Evolutionary conservation across 2,113 vertebrate species (phyloP).

Genomic region (Erythrocebus patas): DNA sequence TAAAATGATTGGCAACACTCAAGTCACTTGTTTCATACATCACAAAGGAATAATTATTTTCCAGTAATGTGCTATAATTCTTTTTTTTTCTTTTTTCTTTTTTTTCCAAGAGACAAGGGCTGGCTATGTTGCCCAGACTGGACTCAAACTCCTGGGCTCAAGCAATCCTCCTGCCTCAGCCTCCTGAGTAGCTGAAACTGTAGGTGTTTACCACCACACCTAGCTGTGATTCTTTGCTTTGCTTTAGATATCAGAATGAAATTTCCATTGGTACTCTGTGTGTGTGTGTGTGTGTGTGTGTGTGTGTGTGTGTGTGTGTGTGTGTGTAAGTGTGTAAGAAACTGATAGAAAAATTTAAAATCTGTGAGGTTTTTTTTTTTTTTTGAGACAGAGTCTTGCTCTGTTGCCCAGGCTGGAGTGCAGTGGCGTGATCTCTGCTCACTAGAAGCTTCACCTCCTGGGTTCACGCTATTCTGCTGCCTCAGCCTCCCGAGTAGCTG

Average conservation of each 20-base stretch:
- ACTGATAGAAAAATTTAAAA: neutral
- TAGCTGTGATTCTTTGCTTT: neutral
- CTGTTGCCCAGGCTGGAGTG: too few relatives aligned
- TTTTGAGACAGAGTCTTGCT: too few relatives aligned
- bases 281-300: neutral
- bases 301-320: neutral
- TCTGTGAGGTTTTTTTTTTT: too few relatives aligned
- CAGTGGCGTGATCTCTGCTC: too few relatives aligned
- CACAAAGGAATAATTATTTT: conserved; percentile 5
- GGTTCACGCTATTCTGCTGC: too few relatives aligned
- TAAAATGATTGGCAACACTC: neutral
- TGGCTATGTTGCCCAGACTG: neutral
- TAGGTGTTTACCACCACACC: neutral
- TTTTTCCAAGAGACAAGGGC: too few relatives aligned
- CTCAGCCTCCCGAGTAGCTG: too few relatives aligned
- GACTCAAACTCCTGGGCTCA: neutral
- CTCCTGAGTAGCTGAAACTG: neutral
- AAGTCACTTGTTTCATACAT: neutral
- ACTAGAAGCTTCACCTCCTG: too few relatives aligned
- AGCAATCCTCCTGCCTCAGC: neutral
- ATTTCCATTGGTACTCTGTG: neutral
- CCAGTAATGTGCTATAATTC: neutral
- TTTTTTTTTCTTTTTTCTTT: neutral
- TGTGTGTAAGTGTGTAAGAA: neutral
- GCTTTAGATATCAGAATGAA: conserved; percentile 10